Percentiles rank a stretch among this genome's conserved stretches.
phyloP scores from a whole-genome alignment of 2,797 vertebrate species.

The Gambusia yucatana region DNA sequence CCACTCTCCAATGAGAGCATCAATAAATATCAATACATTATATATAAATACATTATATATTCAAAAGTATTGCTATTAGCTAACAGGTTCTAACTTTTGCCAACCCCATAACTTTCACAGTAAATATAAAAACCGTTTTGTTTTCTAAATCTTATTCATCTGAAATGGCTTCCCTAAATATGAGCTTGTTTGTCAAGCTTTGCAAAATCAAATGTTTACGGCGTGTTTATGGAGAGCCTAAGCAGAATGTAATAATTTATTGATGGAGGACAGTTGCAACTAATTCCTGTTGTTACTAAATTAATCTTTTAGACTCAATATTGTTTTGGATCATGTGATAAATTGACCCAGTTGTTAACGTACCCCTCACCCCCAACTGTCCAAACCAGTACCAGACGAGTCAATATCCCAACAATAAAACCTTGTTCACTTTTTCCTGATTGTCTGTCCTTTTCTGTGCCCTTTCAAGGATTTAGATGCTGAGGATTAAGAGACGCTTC shows the following conservation, averaged over 20 bases:
- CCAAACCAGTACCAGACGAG: neutral
- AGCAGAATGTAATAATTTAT: neutral
- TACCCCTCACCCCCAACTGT: neutral
- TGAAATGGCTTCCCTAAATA: neutral
- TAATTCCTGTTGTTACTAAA: neutral
- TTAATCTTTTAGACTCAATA: neutral
- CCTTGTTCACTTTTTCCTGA: neutral
- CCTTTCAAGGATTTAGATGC: neutral
- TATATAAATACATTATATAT: no score
- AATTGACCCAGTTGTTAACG: neutral
- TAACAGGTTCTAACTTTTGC: neutral
- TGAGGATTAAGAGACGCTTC: neutral
- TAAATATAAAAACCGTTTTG: neutral
- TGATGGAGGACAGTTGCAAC: neutral
- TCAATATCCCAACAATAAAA: neutral
- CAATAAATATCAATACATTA: no score
- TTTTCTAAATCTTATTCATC: neutral
- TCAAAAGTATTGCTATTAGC: neutral
- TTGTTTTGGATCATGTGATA: neutral
- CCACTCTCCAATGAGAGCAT: no score
- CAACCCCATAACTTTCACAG: neutral
- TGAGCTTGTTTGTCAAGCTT: neutral
- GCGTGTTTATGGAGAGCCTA: neutral
- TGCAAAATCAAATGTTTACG: neutral
- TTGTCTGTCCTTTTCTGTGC: neutral